These are phyloP conservation scores for Glossophaga mutica DNA, from an alignment of 2,797 vertebrate species.

Conservation along the genomic window DNA sequence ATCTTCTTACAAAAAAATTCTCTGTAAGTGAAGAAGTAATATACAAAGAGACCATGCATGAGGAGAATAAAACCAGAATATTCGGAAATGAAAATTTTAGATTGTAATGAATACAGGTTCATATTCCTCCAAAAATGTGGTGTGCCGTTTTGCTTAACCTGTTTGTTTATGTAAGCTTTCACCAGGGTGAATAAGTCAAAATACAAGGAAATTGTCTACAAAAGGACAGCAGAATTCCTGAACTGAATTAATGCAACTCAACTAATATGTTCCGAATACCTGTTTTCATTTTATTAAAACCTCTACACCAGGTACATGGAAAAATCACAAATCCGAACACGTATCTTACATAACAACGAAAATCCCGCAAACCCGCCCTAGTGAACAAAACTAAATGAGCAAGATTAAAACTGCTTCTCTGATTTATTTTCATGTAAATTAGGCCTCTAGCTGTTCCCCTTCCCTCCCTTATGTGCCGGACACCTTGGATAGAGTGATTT, in stretches of 20 bases:
- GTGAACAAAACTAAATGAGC: background rate
- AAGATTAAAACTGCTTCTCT: background rate
- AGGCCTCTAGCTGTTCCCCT: background rate
- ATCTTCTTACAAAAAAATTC: background rate
- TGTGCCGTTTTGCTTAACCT: background rate
- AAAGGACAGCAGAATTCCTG: background rate
- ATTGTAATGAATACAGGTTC: background rate
- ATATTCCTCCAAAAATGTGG: background rate
- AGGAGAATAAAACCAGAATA: background rate
- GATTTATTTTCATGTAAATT: background rate
- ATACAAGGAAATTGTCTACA: background rate
- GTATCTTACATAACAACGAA: background rate
- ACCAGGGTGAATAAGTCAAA: background rate
- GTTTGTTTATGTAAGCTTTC: slow-evolving; percentile 8
- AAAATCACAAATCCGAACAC: background rate
- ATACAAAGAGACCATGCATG: background rate
- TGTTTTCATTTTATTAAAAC: background rate
- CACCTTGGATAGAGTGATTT: background rate
- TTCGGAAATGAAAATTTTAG: background rate
- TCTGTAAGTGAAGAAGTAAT: background rate
- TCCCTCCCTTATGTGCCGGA: background rate
- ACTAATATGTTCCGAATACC: background rate
- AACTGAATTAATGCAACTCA: slow-evolving; percentile 20
- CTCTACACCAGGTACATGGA: background rate
- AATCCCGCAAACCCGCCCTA: background rate